phyloP scores from a whole-genome alignment of 2,113 vertebrate species.

The Scolopax mira region DNA sequence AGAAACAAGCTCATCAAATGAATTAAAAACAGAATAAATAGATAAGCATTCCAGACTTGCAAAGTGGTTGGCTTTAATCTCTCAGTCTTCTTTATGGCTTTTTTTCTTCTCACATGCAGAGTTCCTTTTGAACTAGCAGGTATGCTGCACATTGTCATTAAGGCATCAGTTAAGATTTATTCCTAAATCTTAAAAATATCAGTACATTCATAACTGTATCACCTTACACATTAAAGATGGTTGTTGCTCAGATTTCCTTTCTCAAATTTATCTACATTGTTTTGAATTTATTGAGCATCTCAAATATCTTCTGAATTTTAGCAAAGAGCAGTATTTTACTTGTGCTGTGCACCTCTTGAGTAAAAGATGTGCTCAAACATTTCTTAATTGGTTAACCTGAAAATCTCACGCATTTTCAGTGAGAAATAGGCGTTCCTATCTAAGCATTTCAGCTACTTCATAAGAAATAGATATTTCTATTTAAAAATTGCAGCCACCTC shows the following conservation, averaged over 20 bases:
- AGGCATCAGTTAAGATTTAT: background rate
- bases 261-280: background rate
- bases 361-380: background rate
- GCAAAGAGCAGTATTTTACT: background rate
- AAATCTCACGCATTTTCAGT: background rate
- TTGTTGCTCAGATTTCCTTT: background rate
- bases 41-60: conserved; percentile 23
- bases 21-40: conserved; percentile 25
- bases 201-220: background rate
- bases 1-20: conserved; percentile 1
- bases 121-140: background rate
- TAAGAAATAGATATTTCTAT: background rate
- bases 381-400: background rate
- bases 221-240: background rate
- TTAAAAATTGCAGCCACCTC: background rate
- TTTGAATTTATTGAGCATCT: background rate
- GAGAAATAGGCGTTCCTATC: background rate
- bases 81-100: background rate
- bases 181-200: background rate
- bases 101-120: background rate
- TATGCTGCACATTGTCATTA: background rate
- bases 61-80: background rate
- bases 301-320: background rate
- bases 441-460: background rate
- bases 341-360: background rate